These are phyloP conservation scores for Drosophila tani DNA, from an alignment of 1,140 invertebrate genomes.

Conservation along the genomic window DNA sequence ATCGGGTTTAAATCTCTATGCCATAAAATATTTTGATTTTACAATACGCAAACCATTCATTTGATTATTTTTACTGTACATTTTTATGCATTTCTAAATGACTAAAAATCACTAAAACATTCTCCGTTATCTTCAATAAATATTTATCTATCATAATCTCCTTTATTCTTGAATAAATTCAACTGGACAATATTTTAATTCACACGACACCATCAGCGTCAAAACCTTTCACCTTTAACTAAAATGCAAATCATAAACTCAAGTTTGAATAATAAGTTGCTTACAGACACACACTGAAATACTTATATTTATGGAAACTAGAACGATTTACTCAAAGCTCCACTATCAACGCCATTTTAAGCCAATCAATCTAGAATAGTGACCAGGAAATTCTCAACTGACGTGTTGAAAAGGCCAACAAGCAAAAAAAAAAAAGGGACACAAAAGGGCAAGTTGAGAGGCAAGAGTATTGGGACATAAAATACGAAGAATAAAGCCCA, in stretches of 20 bases:
- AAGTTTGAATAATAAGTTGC: conserved; percentile 8
- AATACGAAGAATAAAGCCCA: conserved; percentile 16
- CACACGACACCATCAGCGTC: neutral
- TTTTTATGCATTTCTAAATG: neutral
- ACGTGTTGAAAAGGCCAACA: conserved; percentile 15
- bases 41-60: no score
- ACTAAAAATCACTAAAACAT: neutral
- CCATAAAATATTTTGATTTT: no score
- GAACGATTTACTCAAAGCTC: conserved; percentile 1
- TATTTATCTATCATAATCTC: neutral
- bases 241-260: conserved; percentile 4
- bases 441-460: conserved; percentile 1
- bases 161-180: neutral
- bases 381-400: conserved; percentile 20
- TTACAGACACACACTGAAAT: neutral
- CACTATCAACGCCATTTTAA: conserved; percentile 13
- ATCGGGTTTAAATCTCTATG: no score
- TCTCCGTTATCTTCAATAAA: neutral
- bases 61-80: no score
- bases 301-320: conserved; percentile 12
- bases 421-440: conserved; percentile 11
- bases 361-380: conserved; percentile 29
- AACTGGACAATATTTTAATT: neutral
- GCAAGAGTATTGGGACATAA: conserved; percentile 3
- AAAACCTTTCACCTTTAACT: conserved; percentile 11